Conservation (phyloP, 2,888 invertebrate species). For the Melikaiella ostensackeni region DNA sequence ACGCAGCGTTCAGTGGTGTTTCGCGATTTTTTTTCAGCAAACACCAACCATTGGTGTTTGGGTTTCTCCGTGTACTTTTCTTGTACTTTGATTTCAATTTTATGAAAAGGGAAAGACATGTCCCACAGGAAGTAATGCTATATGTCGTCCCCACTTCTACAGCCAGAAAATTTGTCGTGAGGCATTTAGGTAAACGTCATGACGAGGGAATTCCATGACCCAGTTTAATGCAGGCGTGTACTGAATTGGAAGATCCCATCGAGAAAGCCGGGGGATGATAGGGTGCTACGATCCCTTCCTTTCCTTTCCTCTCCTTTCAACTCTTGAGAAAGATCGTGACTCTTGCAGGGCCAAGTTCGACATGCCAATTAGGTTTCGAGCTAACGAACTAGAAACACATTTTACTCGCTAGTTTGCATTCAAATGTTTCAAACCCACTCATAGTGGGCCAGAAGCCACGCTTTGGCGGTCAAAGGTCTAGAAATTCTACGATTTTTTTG, state of each 20-base stretch:
- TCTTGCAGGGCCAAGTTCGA: slow-evolving; percentile 34
- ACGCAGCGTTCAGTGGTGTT: too few relatives aligned
- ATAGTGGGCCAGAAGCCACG: too few relatives aligned
- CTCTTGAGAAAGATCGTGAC: slow-evolving; percentile 24
- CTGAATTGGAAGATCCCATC: slow-evolving; percentile 31
- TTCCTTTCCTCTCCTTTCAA: too few relatives aligned
- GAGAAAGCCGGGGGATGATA: slow-evolving; percentile 17
- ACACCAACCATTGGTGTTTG: too few relatives aligned
- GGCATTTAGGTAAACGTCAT: slow-evolving; percentile 2
- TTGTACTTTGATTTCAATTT: neutral
- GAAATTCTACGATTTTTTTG: too few relatives aligned
- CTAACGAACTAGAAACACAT: slow-evolving; percentile 3
- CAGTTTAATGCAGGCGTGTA: slow-evolving; percentile 16
- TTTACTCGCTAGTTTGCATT: neutral
- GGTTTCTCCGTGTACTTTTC: too few relatives aligned
- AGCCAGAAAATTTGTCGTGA: neutral
- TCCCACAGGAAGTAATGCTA: neutral
- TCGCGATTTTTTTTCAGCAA: too few relatives aligned
- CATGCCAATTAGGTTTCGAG: slow-evolving; percentile 1
- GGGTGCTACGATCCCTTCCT: neutral
- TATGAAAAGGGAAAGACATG: neutral
- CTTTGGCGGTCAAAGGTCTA: too few relatives aligned
- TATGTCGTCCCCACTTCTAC: neutral
- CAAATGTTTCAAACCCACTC: neutral
- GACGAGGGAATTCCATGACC: neutral